These are phyloP conservation scores for Temnothorax curvispinosus DNA, from an alignment of 1,140 invertebrate genomes.

Conservation along the genomic window DNA sequence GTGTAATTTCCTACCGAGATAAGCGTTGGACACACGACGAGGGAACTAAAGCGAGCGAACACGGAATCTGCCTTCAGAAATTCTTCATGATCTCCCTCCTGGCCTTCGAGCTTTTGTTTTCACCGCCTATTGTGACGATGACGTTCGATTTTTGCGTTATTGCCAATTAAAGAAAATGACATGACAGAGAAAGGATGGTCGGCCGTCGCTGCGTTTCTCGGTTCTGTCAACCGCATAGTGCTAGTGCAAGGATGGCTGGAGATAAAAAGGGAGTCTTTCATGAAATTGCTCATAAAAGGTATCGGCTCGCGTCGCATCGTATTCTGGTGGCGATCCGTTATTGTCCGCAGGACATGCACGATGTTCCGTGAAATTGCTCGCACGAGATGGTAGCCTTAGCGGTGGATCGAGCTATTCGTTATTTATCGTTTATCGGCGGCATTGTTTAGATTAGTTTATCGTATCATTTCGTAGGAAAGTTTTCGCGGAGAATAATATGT, in stretches of 20 bases:
- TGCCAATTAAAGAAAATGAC: constrained; percentile 57
- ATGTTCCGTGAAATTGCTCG: constrained; percentile 47
- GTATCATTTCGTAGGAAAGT: neutral
- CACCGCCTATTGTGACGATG: neutral
- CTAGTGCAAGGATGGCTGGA: neutral
- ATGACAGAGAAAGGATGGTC: neutral
- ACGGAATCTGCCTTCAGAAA: constrained; percentile 2
- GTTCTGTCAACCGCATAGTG: neutral
- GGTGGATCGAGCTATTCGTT: neutral
- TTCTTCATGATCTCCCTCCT: neutral
- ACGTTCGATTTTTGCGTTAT: constrained; percentile 30
- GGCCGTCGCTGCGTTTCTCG: neutral
- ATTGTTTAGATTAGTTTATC: neutral
- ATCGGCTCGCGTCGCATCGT: neutral
- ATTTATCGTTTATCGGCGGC: constrained; percentile 8
- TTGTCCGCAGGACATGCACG: constrained; percentile 12
- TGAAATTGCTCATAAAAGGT: constrained; percentile 47
- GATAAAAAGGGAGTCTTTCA: constrained; percentile 33
- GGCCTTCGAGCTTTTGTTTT: neutral
- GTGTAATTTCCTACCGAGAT: constrained; percentile 2
- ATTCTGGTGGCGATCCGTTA: constrained; percentile 11
- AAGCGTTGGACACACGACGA: neutral
- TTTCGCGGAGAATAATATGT: neutral
- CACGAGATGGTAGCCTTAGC: neutral
- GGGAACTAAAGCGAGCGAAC: neutral